Evolutionary conservation across 2,797 vertebrate genomes (phyloP), one percentile per base, ranked within the genome.

Genomic region (Alcedo quadribrachys): DNA sequence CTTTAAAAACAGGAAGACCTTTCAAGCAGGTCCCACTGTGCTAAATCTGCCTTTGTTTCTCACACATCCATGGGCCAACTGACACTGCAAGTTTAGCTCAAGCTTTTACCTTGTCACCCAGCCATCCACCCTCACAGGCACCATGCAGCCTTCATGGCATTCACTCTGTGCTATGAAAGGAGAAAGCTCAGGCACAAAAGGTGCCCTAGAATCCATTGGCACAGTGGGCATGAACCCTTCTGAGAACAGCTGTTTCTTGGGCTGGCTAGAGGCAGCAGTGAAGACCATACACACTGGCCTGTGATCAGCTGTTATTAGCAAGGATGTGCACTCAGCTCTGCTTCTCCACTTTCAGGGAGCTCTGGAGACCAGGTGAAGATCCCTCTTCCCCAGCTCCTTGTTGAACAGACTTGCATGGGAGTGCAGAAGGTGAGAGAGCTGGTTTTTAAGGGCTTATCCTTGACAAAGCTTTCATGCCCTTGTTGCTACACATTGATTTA

Each of bases 231-330:
- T 1, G 2, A 40, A 25, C 8, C 33, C 3, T 4, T 37, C n/a
- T 11, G 48, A 27, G 25, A 83, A 37, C 20, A 70, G 53, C 17
- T 1, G 0, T 30, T 78, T 37, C 53, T 28, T 21, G 65, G 15
- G 78, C 62, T 51, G 45, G 8, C 35, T 43, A 13, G 50, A 17
- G 22, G 32, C 61, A 77, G 68, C 21, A 24, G 66, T 15, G 30
- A 60, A 69, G 48, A n/a, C 17, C 33, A 53, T n/a, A 53, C 20
- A 14, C 16, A 6, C 24, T 10, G 50, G 32, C 28, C n/a, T 2
- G 13, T 12, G 40, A 28, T 17, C 1, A 1, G 27, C 15, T 62
- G 68, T 50, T 50, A 19, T 54, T 45, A 35, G 30, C 1, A 1
- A 60, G 55, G 5, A 51, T 2, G 5, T 43, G 40, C 30, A 40